Conservation (phyloP, 1,140 invertebrate genomes). For the Tribolium madens region DNA sequence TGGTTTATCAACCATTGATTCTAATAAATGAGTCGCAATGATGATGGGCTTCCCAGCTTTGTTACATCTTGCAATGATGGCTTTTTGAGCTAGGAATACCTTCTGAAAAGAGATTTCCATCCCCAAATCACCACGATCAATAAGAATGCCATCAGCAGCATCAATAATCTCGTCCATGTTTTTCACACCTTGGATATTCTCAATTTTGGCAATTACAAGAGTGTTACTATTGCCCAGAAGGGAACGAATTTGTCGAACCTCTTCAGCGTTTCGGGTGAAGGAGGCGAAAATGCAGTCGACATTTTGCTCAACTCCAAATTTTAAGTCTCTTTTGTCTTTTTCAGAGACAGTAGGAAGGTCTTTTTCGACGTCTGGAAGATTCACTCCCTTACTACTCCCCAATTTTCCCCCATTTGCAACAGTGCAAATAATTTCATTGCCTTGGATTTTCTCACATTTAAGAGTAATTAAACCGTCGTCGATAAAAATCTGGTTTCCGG, state of each 20-base stretch:
- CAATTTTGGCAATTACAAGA: conserved; percentile 74
- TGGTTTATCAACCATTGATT: conserved; percentile 15
- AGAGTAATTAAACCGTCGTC: conserved; percentile 76
- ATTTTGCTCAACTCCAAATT: conserved; percentile 80
- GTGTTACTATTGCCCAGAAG: conserved; percentile 71
- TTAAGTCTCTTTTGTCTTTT: conserved; percentile 79
- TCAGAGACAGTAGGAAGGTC: conserved; percentile 86
- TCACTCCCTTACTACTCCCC: conserved; percentile 71
- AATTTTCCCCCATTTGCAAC: conserved; percentile 69
- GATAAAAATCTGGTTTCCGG: conserved; percentile 77
- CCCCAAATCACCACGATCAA: conserved; percentile 81
- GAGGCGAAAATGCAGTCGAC: conserved; percentile 68
- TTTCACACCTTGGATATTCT: conserved; percentile 80
- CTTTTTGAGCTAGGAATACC: conserved; percentile 87
- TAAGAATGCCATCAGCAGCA: conserved; percentile 79
- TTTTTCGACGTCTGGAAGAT: conserved; percentile 82
- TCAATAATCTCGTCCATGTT: conserved; percentile 82
- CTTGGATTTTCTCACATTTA: conserved; percentile 74
- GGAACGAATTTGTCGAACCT: conserved; percentile 72
- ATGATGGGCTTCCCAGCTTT: conserved; percentile 62
- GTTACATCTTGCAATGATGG: conserved; percentile 82
- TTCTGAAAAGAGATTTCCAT: conserved; percentile 84
- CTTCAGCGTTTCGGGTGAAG: conserved; percentile 86
- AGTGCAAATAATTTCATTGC: conserved; percentile 68
- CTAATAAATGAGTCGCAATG: conserved; percentile 47